These are phyloP conservation scores for Apus apus DNA, from an alignment of 2,113 vertebrate genomes.

Conservation along the genomic window DNA sequence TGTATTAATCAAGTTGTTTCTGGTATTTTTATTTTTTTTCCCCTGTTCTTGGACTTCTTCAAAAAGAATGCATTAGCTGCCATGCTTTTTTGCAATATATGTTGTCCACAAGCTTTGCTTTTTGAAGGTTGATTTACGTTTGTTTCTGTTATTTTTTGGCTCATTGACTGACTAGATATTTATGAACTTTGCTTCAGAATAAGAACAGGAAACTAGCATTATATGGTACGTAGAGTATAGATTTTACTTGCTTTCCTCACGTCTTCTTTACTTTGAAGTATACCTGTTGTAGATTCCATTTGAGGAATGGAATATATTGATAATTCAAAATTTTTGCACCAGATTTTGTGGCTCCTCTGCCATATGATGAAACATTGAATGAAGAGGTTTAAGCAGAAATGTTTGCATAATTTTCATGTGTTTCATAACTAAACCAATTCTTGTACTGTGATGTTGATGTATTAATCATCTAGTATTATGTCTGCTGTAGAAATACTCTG, in stretches of 20 bases:
- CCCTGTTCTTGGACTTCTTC: too few relatives aligned
- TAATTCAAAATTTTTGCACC: constrained; percentile 38
- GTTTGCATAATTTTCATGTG: constrained; percentile 21
- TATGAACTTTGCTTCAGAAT: neutral
- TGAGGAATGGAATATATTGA: constrained; percentile 8
- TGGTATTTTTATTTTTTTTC: too few relatives aligned
- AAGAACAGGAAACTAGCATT: neutral
- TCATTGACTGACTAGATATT: neutral
- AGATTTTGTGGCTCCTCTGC: constrained; percentile 44
- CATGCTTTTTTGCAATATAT: neutral
- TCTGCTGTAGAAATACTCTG: constrained; percentile 9
- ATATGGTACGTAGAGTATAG: neutral
- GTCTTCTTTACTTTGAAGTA: neutral
- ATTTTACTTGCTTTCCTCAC: neutral
- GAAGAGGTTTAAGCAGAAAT: constrained; percentile 37
- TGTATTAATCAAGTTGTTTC: neutral
- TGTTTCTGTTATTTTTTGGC: neutral
- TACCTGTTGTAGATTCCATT: constrained; percentile 33
- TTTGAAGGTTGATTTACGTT: neutral
- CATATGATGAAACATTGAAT: constrained; percentile 58
- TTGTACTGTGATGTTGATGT: neutral
- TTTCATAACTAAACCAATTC: constrained; percentile 30
- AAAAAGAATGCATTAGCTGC: neutral
- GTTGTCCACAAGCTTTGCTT: neutral
- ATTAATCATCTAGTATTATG: constrained; percentile 30